A percentile compares a stretch with the other conserved stretches of the same genome.
phyloP scores from a whole-genome alignment of 2,888 invertebrate genomes.

The Ecliptopera silaceata region DNA sequence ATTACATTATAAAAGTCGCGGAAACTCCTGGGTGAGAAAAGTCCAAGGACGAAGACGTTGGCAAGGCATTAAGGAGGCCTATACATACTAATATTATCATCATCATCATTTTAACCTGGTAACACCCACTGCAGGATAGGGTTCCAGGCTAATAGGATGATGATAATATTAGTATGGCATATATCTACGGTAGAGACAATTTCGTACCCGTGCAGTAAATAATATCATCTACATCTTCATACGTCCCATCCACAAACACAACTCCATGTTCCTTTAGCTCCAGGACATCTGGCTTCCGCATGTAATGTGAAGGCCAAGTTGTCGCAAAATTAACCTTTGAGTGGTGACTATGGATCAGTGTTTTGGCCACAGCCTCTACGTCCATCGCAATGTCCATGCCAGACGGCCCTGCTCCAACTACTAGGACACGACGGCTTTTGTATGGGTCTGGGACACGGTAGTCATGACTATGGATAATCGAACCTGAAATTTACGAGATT shows the following conservation, averaged over 20 bases:
- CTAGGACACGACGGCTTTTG: constrained; percentile 81
- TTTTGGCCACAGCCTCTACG: constrained; percentile 69
- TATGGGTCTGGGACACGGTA: constrained; percentile 86
- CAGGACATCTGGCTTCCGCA: constrained; percentile 78
- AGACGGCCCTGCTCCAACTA: constrained; percentile 89
- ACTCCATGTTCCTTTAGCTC: constrained; percentile 78
- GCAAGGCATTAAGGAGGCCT: too few species aligned
- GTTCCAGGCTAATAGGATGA: too few species aligned
- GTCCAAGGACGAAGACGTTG: too few species aligned
- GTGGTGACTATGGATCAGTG: constrained; percentile 81
- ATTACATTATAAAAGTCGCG: too few species aligned
- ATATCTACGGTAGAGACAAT: not conserved
- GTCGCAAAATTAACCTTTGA: constrained; percentile 61
- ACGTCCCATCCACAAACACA: constrained; percentile 83
- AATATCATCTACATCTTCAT: constrained; percentile 84
- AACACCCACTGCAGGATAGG: too few species aligned
- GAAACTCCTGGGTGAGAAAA: too few species aligned
- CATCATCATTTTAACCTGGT: too few species aligned
- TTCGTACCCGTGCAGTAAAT: constrained; percentile 88
- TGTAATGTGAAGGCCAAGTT: constrained; percentile 73
- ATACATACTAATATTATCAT: too few species aligned
- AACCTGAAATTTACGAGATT: constrained; percentile 67
- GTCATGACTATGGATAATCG: constrained; percentile 87
- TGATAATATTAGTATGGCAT: too few species aligned
- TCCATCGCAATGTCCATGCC: constrained; percentile 88